Conservation (phyloP, 2,797 vertebrate genomes). For the Rhynchotus rufescens region DNA sequence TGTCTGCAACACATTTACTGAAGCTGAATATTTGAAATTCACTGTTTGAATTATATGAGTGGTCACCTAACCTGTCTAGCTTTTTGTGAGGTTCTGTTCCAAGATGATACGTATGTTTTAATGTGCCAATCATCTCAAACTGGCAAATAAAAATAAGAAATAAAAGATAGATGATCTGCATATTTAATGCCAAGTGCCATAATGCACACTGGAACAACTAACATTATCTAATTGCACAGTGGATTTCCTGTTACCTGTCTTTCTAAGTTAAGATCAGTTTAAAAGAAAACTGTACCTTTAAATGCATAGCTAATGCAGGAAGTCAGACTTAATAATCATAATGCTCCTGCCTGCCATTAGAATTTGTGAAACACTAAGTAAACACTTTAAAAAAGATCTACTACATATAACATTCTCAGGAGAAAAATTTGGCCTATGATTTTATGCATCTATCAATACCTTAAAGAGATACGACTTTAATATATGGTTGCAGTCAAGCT, state of each 20-base stretch:
- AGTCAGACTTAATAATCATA: conserved; percentile 43
- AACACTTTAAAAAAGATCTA: conserved; percentile 11
- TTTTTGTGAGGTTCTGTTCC: background rate
- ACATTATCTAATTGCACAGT: background rate
- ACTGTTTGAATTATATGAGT: background rate
- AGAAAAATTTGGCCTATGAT: conserved; percentile 47
- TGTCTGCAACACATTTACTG: background rate
- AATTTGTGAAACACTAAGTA: conserved; percentile 44
- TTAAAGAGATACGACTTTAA: conserved; percentile 36
- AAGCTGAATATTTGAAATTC: background rate
- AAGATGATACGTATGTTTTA: background rate
- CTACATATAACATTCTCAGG: background rate
- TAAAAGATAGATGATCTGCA: background rate
- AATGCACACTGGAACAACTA: background rate
- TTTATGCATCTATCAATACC: conserved; percentile 48
- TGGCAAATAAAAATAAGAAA: background rate
- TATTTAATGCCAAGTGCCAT: background rate
- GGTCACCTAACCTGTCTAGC: background rate
- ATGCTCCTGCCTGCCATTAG: conserved; percentile 17
- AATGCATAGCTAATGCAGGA: conserved; percentile 28
- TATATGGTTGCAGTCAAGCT: background rate
- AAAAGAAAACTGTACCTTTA: background rate
- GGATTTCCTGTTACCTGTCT: background rate
- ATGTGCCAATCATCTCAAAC: background rate
- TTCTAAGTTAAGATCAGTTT: background rate